phyloP scores from a whole-genome alignment of 2,888 invertebrate genomes.

The Erebia ligea region DNA sequence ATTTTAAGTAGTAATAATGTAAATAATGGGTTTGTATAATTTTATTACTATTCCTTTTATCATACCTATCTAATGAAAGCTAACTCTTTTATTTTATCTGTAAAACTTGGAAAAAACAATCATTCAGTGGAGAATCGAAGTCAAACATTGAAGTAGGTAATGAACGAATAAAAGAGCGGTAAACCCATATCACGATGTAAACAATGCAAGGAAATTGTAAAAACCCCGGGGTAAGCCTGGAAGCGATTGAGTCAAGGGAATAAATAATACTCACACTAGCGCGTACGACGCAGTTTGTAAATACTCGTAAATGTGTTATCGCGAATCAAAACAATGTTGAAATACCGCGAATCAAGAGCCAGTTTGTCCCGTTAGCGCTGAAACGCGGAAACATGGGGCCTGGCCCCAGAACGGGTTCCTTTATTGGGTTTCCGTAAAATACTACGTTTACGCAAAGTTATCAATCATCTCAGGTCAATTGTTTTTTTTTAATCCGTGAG shows the following conservation, averaged over 20 bases:
- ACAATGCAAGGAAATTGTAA: conserved; percentile 58
- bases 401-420: conserved; percentile 61
- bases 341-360: conserved; percentile 65
- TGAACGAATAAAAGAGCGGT: conserved; percentile 37
- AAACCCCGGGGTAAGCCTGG: conserved; percentile 25
- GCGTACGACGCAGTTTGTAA: conserved; percentile 57
- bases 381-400: conserved; percentile 65
- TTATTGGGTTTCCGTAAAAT: conserved; percentile 47
- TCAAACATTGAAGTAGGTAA: not conserved
- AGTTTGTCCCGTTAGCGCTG: conserved; percentile 77
- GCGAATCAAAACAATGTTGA: conserved; percentile 46
- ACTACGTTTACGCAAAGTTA: conserved; percentile 49
- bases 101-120: too few species aligned
- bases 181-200: conserved; percentile 45
- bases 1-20: too few species aligned
- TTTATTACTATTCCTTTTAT: too few species aligned
- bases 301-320: conserved; percentile 54
- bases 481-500: not conserved
- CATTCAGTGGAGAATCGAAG: too few species aligned
- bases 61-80: too few species aligned
- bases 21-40: too few species aligned
- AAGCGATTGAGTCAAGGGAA: conserved; percentile 40
- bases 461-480: conserved; percentile 19
- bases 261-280: conserved; percentile 38
- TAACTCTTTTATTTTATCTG: too few species aligned